Evolutionary conservation across 1,140 invertebrate species (phyloP), one percentile per base, ranked within the genome.

Genomic region (Drosophila nigrodunni): DNA sequence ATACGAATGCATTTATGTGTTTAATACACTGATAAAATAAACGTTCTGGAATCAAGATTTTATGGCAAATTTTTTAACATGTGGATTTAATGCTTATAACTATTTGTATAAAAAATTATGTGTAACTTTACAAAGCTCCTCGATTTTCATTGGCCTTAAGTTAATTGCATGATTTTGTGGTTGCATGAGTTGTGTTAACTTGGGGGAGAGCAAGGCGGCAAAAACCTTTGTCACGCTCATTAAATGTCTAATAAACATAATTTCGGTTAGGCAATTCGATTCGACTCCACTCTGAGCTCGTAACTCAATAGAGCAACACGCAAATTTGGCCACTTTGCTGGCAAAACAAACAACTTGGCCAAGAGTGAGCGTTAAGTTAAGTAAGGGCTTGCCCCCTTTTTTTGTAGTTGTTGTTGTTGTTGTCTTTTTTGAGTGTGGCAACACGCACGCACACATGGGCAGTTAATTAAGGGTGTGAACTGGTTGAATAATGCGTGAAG

Each of bases 391-490:
- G 7, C 3, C 3, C 4, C 25, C 25, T 30, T 30, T 30, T 30
- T 30, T 30, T 30, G 25, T 30, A 30, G 25, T 30, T 30, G 25
- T 25, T 25, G 25, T 25, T 25, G 25, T 25, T 35, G 62, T 35
- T 62, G 37, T 67, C 59, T 52, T 52, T 74, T 44, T 25, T 60
- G n/a, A 72, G 62, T 77, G 73, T 68, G 72, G 73, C 67, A 79
- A 85, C 81, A 91, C 89, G 89, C 82, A 86, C 57, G 58, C 69
- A 74, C 58, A 59, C 52, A 4, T 35, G 34, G 68, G 57, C 75
- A 81, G 85, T 91, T 91, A 91, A 91, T 91, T 91, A 91, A 91
- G 89, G 89, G 89, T 91, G 89, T 91, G 89, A 91, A 91, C 89
- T 89, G 88, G 80, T 89, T 85, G 81, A 89, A 82, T 90, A 86